Percentiles rank a stretch among this genome's conserved stretches.
These are phyloP conservation scores for Drosophila neonasuta DNA, from an alignment of 2,888 invertebrate genomes.

Conservation along the genomic window DNA sequence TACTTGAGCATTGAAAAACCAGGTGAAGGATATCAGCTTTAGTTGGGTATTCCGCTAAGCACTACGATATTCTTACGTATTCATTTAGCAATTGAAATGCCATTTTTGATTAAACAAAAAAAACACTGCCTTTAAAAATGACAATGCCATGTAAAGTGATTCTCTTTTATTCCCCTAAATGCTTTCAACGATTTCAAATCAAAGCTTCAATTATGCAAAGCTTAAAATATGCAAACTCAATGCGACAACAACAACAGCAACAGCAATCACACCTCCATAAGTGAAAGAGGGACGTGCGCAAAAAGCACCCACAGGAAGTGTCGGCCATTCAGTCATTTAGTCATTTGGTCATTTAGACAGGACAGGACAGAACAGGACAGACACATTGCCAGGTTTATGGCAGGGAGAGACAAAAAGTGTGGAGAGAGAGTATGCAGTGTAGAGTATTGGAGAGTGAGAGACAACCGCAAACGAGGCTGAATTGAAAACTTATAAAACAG, in stretches of 20 bases:
- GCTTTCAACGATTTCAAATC: constrained; percentile 48
- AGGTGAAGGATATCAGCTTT: constrained; percentile 1
- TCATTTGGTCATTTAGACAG: constrained; percentile 46
- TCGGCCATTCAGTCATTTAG: constrained; percentile 47
- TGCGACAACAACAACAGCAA: constrained; percentile 30
- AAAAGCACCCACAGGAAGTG: constrained; percentile 48
- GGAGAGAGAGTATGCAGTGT: constrained; percentile 5
- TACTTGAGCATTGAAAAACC: not conserved
- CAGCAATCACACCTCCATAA: constrained; percentile 24
- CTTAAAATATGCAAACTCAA: constrained; percentile 54
- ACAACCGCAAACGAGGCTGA: constrained; percentile 45
- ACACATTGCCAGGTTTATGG: not conserved
- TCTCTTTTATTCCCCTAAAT: constrained; percentile 35
- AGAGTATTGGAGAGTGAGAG: not conserved
- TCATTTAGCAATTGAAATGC: not conserved
- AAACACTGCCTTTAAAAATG: constrained; percentile 4
- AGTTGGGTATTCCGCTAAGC: not conserved
- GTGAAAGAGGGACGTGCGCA: not conserved
- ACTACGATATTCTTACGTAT: too few species aligned
- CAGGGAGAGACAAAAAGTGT: not conserved
- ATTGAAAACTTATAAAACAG: constrained; percentile 75
- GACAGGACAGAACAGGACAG: not conserved
- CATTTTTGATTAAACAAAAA: not conserved
- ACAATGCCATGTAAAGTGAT: not conserved
- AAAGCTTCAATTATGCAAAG: constrained; percentile 59